Evolutionary conservation across 2,797 vertebrate genomes (phyloP), one percentile per base, ranked within the genome.

Genomic region (Scyliorhinus canicula): DNA sequence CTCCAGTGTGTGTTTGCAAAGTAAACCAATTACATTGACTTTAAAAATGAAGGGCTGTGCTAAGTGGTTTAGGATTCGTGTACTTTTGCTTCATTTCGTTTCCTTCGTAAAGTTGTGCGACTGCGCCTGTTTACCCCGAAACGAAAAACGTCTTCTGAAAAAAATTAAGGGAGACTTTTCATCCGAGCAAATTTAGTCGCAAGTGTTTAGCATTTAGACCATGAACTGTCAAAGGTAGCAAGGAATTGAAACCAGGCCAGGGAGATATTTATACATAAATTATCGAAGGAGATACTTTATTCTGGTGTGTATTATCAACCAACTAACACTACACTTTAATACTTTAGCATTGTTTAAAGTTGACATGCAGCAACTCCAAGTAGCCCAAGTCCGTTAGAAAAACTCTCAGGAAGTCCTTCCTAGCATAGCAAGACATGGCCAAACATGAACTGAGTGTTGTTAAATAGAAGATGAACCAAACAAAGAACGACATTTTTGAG

Each of bases 221-320:
- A 4, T 65, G n/a, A 26, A 63, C 88, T 91, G 88, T 40, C 88
- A 91, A 44, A 60, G 60, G 14, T 47, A 28, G 44, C 21, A 28
- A 71, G 28, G 14, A n/a, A 71, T 19, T 14, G 67, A 55, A 52
- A 35, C 26, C 31, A 55, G 69, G 67, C 52, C 47, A 55, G 44
- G 31, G 44, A 94, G 67, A 93, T 28, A 94, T 47, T 47, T 8
- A 65, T 65, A 93, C 16, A 71, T 44, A 94, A 47, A 94, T 94
- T 52, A 6, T 52, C 21, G 47, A 94, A 52, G 47, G 4, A 24
- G n/a, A 40, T 65, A 26, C 57, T 60, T 63, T 63, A 40, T 44
- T 91, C 57, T n/a, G 55, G 12, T 63, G n/a, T 40, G 31, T 21
- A 63, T 40, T 63, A 28, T 44, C 57, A 26, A 91, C 24, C 57